phyloP scores from a whole-genome alignment of 2,888 invertebrate species.

The Hydropsyche betteni region DNA sequence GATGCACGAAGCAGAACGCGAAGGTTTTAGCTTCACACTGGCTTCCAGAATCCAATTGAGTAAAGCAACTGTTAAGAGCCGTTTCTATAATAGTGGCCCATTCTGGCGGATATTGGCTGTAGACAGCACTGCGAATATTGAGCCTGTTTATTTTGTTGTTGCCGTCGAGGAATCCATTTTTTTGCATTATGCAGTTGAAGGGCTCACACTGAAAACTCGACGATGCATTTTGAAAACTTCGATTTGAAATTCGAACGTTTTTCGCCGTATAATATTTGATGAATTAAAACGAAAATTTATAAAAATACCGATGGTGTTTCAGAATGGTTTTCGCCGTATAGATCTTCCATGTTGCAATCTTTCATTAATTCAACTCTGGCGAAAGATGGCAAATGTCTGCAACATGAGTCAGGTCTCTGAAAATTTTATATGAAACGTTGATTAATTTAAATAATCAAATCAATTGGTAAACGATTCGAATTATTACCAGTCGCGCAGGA shows the following conservation, averaged over 20 bases:
- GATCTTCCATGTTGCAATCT: constrained; percentile 18
- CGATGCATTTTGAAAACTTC: too few species aligned
- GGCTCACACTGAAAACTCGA: constrained; percentile 20
- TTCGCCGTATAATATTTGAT: neutral
- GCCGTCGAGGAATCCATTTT: neutral
- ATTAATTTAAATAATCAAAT: too few species aligned
- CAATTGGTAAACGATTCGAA: too few species aligned
- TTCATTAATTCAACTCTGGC: neutral
- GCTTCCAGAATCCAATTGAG: constrained; percentile 17
- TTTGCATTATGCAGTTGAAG: constrained; percentile 15
- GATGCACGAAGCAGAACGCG: constrained; percentile 13
- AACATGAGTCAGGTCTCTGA: constrained; percentile 10
- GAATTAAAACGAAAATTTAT: too few species aligned
- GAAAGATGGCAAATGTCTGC: neutral
- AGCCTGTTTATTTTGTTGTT: constrained; percentile 6
- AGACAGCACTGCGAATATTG: neutral
- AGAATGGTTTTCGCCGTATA: constrained; percentile 15
- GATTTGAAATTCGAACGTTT: too few species aligned
- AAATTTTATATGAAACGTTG: neutral
- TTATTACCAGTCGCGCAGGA: neutral
- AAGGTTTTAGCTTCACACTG: constrained; percentile 10
- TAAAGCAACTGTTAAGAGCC: neutral
- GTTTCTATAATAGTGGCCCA: constrained; percentile 3
- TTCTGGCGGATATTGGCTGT: constrained; percentile 15
- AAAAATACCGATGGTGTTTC: constrained; percentile 9